Evolutionary conservation across 2,888 invertebrate genomes (phyloP).

Genomic region (Ametastegia equiseti): DNA sequence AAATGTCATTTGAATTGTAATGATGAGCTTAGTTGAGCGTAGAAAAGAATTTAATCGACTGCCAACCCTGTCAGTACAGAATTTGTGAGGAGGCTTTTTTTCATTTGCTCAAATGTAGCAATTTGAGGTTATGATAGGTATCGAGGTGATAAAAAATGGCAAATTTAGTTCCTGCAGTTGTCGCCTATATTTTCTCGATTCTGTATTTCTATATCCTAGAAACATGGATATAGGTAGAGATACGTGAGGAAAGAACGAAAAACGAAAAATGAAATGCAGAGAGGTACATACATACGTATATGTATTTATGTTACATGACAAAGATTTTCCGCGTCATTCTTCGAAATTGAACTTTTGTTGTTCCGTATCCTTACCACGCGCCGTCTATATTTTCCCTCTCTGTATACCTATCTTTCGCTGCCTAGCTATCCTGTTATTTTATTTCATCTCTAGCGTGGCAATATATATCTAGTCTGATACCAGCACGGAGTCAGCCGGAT

Average conservation of each 20-base stretch:
- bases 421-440: conserved; percentile 60
- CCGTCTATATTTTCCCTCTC: conserved; percentile 56
- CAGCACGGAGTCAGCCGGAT: background rate
- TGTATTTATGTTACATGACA: conserved; percentile 42
- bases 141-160: too few species aligned
- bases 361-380: conserved; percentile 61
- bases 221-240: conserved; percentile 50
- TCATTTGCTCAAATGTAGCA: too few species aligned
- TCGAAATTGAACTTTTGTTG: conserved; percentile 72
- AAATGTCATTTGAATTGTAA: too few species aligned
- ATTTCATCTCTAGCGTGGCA: conserved; percentile 55
- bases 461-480: conserved; percentile 46
- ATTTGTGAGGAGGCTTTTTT: too few species aligned
- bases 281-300: background rate
- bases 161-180: too few species aligned
- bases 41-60: too few species aligned
- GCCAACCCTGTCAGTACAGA: too few species aligned
- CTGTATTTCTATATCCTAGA: too few species aligned
- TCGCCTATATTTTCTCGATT: conserved; percentile 1
- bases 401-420: conserved; percentile 54
- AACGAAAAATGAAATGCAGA: background rate
- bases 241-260: conserved; percentile 58
- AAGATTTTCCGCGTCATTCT: conserved; percentile 69
- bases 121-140: too few species aligned
- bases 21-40: too few species aligned